A percentile compares a stretch with the other conserved stretches of the same genome.
Conservation (phyloP, 2,113 vertebrate species). For the Tragulus kanchil region DNA sequence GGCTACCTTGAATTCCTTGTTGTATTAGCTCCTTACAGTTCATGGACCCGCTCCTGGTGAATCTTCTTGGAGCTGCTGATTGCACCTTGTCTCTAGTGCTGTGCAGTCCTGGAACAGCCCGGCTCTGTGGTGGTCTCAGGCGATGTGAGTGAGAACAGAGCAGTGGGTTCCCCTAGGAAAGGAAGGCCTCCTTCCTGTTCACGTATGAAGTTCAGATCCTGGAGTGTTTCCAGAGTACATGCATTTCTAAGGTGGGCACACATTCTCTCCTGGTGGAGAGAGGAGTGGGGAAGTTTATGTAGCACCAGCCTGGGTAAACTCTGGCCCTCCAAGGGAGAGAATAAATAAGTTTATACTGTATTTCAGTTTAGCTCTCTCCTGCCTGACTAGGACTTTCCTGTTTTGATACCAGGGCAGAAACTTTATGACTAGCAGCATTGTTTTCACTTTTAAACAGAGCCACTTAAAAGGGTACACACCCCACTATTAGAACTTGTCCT, state of each 20-base stretch:
- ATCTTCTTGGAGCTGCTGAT: background rate
- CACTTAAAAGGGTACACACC: slow-evolving; percentile 40
- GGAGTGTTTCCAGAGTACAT: slow-evolving; percentile 45
- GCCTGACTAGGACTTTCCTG: slow-evolving; percentile 12
- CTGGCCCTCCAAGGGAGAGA: background rate
- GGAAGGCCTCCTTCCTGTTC: slow-evolving; percentile 49
- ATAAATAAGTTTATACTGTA: background rate
- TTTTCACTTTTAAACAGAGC: slow-evolving; percentile 62
- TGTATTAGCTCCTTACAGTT: background rate
- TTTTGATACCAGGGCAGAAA: slow-evolving; percentile 52
- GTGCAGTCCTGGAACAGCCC: background rate
- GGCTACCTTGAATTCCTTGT: background rate
- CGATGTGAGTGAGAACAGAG: background rate
- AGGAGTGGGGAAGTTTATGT: slow-evolving; percentile 21
- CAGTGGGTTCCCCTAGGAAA: slow-evolving; percentile 21
- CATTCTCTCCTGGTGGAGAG: slow-evolving; percentile 32
- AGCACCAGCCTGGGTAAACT: background rate
- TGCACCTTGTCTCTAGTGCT: slow-evolving; percentile 11
- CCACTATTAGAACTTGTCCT: background rate
- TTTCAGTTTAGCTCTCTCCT: slow-evolving; percentile 51
- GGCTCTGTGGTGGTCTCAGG: background rate
- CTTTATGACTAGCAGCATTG: slow-evolving; percentile 60
- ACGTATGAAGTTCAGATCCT: slow-evolving; percentile 56
- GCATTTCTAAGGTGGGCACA: background rate
- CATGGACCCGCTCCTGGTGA: background rate